Conservation (phyloP, 1,140 invertebrate genomes). For the Diorhabda sublineata region DNA sequence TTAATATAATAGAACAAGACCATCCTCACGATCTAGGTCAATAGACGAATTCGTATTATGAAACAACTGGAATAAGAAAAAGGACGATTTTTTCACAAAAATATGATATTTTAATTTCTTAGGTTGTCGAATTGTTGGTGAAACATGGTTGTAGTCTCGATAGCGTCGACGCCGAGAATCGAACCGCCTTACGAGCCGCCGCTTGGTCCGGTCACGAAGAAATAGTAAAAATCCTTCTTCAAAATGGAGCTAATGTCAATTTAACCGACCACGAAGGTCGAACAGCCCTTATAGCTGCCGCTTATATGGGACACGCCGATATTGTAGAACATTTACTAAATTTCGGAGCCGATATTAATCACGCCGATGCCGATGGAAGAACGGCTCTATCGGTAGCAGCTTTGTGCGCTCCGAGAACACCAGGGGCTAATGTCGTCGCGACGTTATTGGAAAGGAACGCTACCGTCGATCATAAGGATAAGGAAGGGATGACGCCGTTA, state of each 20-base stretch:
- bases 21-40: too few relatives aligned
- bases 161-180: constrained; percentile 69
- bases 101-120: constrained; percentile 32
- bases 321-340: constrained; percentile 83
- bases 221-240: constrained; percentile 71
- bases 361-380: constrained; percentile 84
- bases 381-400: constrained; percentile 90
- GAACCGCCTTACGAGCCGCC: constrained; percentile 68
- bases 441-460: constrained; percentile 82
- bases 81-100: too few relatives aligned
- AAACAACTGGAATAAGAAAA: too few relatives aligned
- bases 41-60: too few relatives aligned
- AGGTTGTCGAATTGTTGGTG: constrained; percentile 79
- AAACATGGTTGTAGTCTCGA: constrained; percentile 77
- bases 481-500: constrained; percentile 89
- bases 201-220: constrained; percentile 83
- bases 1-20: too few relatives aligned
- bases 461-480: constrained; percentile 81
- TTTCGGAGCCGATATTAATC: constrained; percentile 80
- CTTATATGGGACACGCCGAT: constrained; percentile 89
- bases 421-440: constrained; percentile 59
- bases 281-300: constrained; percentile 85
- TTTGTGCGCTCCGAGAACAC: constrained; percentile 80
- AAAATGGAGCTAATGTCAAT: constrained; percentile 64
- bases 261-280: constrained; percentile 65